Evolutionary conservation across 2,797 vertebrate species (phyloP), one percentile per base, ranked within the genome.

Genomic region (Sus cebifrons): DNA sequence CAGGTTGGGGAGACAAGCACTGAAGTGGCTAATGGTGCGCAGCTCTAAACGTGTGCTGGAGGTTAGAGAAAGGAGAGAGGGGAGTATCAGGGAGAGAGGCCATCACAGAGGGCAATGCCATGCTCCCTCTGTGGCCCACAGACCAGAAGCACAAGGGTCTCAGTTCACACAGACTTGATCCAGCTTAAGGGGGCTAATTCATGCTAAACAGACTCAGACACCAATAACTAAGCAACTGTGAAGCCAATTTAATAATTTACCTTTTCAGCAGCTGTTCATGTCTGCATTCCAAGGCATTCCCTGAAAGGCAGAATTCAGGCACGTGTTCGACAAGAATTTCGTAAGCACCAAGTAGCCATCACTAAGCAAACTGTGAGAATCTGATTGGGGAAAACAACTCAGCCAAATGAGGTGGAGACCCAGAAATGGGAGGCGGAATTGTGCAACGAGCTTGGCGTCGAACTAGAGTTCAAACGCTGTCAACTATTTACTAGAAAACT

Each of bases 381-480:
- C 91, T 86, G 87, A 16, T 3, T 36, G 40, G 17, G 40, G 44
- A 25, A 93, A 81, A 20, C 6, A 67, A 12, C 2, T 0, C 21
- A 73, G 91, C 78, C 91, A 75, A 71, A 49, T 9, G 86, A 91
- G 79, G 89, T 11, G 3, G 94, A 75, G 92, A 36, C 52, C n/a
- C 74, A 25, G 77, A 83, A 87, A 70, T 4, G 21, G 83, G 65
- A 89, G 36, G 79, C 0, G 0, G 75, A 70, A 60, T 60, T 92
- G 52, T 27, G 91, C 70, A 89, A 94, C 27, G 58, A 62, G 60
- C 65, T 68, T 98, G 86, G 85, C 93, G 3, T 96, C 96, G 91
- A 16, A 17, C 95, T 60, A 0, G 91, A 36, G 83, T 90, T 94
- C 89, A 87, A 52, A 97, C 79, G 3, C 44, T 2, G 62, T 85